phyloP scores from a whole-genome alignment of 2,113 vertebrate species.

The Acanthisitta chloris region DNA sequence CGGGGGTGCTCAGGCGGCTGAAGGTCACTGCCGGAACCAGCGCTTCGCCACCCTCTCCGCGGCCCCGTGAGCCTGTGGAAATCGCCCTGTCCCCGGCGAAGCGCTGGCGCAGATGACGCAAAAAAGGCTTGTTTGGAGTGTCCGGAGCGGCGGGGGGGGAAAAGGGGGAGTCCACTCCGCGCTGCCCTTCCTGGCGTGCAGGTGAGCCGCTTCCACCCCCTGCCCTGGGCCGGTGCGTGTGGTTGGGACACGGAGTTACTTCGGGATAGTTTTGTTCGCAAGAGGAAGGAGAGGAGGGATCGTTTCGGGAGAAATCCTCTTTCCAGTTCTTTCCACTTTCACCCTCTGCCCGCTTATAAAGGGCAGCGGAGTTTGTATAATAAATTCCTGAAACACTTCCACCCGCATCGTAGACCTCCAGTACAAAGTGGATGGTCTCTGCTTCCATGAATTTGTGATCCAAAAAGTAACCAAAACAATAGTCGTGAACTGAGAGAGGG shows the following conservation, averaged over 20 bases:
- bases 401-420: background rate
- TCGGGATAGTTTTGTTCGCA: background rate
- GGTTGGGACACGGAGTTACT: background rate
- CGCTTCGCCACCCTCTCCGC: background rate
- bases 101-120: background rate
- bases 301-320: background rate
- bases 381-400: background rate
- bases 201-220: background rate
- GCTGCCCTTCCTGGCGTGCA: background rate
- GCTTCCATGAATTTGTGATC: background rate
- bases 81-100: background rate
- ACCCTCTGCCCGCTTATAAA: background rate
- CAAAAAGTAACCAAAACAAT: background rate
- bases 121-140: background rate
- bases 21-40: constrained; percentile 34
- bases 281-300: background rate
- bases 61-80: background rate
- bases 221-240: background rate
- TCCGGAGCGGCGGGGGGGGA: no score
- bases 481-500: background rate
- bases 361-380: background rate
- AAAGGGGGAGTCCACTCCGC: background rate
- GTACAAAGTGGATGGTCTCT: background rate
- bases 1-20: background rate
- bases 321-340: background rate